These are phyloP conservation scores for Brenthis ino DNA, from an alignment of 2,888 invertebrate species.

Conservation along the genomic window DNA sequence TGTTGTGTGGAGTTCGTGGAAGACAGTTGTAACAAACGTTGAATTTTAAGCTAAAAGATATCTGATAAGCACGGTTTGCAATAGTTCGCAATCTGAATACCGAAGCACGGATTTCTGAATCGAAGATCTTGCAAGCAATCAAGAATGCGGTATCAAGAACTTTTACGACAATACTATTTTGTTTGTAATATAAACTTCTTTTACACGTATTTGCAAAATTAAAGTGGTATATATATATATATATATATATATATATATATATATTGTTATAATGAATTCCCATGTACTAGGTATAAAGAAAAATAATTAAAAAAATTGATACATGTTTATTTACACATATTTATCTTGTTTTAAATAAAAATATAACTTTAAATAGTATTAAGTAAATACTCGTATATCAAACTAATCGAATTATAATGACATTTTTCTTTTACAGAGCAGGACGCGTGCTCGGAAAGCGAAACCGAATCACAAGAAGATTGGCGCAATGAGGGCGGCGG, in stretches of 20 bases:
- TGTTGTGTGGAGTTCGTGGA: conserved; percentile 18
- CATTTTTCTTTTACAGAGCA: conserved; percentile 51
- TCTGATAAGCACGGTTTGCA: conserved; percentile 29
- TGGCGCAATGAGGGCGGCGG: conserved; percentile 71
- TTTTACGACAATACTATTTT: conserved; percentile 27
- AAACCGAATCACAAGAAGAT: conserved; percentile 50
- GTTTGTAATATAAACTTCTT: conserved; percentile 13
- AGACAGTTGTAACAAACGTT: conserved; percentile 26
- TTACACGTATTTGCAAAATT: conserved; percentile 18
- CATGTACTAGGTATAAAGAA: too few species aligned
- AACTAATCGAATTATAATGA: not conserved
- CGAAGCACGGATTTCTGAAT: conserved; percentile 32
- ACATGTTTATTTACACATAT: too few species aligned
- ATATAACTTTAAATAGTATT: not conserved
- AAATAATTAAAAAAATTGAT: too few species aligned
- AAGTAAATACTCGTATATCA: not conserved
- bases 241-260: too few species aligned
- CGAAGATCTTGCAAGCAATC: conserved; percentile 33
- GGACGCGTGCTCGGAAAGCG: conserved; percentile 50
- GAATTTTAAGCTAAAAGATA: conserved; percentile 33
- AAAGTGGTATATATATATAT: not conserved
- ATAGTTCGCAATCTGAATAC: conserved; percentile 32
- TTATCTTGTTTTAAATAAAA: not conserved
- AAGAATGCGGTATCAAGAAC: conserved; percentile 29
- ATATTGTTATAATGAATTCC: too few species aligned